phyloP scores from a whole-genome alignment of 1,140 invertebrate genomes.

The Cataglyphis hispanica region DNA sequence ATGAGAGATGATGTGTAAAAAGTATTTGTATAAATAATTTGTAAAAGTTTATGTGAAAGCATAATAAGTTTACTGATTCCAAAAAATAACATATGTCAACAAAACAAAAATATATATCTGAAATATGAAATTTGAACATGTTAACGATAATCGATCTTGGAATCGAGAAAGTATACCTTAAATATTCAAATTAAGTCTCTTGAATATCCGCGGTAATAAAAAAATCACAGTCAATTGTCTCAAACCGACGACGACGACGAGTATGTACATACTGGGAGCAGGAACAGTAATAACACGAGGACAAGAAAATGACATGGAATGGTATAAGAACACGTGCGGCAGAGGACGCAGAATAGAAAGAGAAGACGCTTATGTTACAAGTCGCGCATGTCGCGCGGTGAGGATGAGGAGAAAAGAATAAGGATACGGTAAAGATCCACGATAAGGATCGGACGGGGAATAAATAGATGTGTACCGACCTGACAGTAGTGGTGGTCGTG shows the following conservation, averaged over 20 bases:
- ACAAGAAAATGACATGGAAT: not conserved
- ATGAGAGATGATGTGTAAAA: too few relatives aligned
- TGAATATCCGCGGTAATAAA: not conserved
- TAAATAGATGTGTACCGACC: slow-evolving; percentile 73
- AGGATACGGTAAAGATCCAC: too few relatives aligned
- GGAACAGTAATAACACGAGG: slow-evolving; percentile 10
- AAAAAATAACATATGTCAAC: not conserved
- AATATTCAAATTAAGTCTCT: not conserved
- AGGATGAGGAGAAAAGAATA: slow-evolving; percentile 45
- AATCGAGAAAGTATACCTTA: not conserved
- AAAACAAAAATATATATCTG: too few relatives aligned
- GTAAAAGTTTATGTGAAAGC: not conserved
- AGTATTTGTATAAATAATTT: not conserved
- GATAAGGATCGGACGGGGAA: slow-evolving; percentile 29
- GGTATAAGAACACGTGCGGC: not conserved
- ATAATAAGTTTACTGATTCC: not conserved
- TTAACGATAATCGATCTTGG: too few relatives aligned
- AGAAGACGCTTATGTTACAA: not conserved
- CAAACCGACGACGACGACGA: not conserved
- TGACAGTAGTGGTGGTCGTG: slow-evolving; percentile 82
- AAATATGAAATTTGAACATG: too few relatives aligned
- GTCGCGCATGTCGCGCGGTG: not conserved
- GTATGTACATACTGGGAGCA: not conserved
- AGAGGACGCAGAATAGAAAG: not conserved
- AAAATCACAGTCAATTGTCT: not conserved